These are phyloP conservation scores for Macaria notata DNA, from an alignment of 2,888 invertebrate genomes.

Conservation along the genomic window DNA sequence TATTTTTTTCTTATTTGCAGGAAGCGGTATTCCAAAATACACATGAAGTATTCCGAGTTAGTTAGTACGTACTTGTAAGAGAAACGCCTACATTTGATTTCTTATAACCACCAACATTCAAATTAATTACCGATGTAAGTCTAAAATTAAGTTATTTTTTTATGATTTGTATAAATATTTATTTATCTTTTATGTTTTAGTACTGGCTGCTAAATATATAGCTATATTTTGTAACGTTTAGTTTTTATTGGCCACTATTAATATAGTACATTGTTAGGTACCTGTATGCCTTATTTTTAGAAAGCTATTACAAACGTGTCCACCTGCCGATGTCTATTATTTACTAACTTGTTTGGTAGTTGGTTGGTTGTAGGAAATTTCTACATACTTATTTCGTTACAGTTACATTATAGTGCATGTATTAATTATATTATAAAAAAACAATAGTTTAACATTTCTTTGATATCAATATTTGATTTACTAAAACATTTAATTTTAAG, in stretches of 20 bases:
- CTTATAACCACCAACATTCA: constrained; percentile 64
- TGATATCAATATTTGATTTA: too few species aligned
- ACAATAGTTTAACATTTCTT: too few species aligned
- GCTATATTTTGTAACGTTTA: constrained; percentile 30
- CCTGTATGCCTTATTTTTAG: not conserved
- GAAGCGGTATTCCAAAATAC: constrained; percentile 80
- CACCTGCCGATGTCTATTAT: constrained; percentile 23
- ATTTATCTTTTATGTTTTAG: constrained; percentile 35
- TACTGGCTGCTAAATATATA: constrained; percentile 30
- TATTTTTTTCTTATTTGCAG: constrained; percentile 65
- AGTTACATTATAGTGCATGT: not conserved
- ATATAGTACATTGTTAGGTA: constrained; percentile 7
- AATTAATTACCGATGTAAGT: constrained; percentile 65
- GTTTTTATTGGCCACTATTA: constrained; percentile 38
- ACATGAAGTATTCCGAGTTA: constrained; percentile 77
- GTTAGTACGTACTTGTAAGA: constrained; percentile 69
- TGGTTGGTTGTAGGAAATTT: constrained; percentile 36
- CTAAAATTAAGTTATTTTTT: constrained; percentile 59
- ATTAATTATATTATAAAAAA: too few species aligned
- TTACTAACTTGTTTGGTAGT: constrained; percentile 22
- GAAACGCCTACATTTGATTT: constrained; percentile 69
- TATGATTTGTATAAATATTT: constrained; percentile 47
- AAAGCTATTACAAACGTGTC: constrained; percentile 2
- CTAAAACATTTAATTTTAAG: too few species aligned
- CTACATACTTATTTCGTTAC: constrained; percentile 8